Conservation (phyloP, 2,797 vertebrate species). For the Microctenopoma lineatum region DNA sequence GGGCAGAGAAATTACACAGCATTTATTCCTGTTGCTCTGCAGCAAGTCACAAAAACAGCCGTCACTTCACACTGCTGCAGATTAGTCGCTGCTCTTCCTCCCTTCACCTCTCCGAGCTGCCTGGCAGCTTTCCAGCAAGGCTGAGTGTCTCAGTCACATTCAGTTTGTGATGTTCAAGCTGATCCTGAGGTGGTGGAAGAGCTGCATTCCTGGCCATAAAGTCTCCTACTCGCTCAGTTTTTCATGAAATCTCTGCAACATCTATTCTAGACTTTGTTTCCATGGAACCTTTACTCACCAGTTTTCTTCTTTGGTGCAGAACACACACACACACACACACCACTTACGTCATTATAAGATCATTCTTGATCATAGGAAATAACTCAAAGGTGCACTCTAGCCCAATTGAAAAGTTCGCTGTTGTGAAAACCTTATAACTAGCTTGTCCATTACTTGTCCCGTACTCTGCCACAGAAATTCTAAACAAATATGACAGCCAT, state of each 20-base stretch:
- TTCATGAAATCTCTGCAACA: constrained; percentile 26
- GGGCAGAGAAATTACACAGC: constrained; percentile 30
- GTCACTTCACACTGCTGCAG: constrained; percentile 19
- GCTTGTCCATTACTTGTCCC: constrained; percentile 52
- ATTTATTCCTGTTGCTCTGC: constrained; percentile 45
- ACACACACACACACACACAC: constrained; percentile 6
- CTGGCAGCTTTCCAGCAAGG: constrained; percentile 36
- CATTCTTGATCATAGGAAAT: constrained; percentile 41
- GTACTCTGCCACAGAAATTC: constrained; percentile 62
- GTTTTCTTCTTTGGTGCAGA: background rate
- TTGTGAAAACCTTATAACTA: constrained; percentile 46
- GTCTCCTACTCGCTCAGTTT: constrained; percentile 18
- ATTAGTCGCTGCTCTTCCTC: constrained; percentile 28
- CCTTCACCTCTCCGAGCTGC: constrained; percentile 11
- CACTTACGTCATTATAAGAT: background rate
- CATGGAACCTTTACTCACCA: constrained; percentile 14
- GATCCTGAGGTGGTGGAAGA: constrained; percentile 12
- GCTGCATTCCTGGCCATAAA: constrained; percentile 11
- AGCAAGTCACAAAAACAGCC: constrained; percentile 26
- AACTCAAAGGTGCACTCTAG: constrained; percentile 34
- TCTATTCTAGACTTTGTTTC: constrained; percentile 12
- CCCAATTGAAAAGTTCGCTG: constrained; percentile 21
- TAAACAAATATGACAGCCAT: constrained; percentile 74
- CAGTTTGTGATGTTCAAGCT: constrained; percentile 3
- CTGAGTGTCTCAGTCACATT: constrained; percentile 10